Evolutionary conservation across 2,797 vertebrate species (phyloP).

Genomic region (Anolis apletophallus): DNA sequence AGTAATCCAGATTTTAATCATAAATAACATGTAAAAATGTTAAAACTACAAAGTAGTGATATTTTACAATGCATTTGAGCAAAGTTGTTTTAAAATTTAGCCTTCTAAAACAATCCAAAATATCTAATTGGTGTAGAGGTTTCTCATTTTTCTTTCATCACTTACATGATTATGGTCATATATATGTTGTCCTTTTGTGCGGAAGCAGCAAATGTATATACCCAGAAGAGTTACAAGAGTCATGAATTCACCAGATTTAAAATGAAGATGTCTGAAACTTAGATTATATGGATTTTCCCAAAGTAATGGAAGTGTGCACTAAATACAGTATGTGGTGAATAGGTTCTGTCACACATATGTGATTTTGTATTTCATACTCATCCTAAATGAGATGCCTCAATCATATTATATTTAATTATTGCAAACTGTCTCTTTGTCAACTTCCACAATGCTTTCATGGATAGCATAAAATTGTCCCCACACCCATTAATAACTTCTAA

Average conservation of each 20-base stretch:
- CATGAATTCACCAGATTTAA: conserved; percentile 38
- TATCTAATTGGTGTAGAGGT: not conserved
- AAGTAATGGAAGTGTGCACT: not conserved
- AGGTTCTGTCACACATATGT: not conserved
- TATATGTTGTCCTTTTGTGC: not conserved
- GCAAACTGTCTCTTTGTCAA: not conserved
- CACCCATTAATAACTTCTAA: not conserved
- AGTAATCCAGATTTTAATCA: not conserved
- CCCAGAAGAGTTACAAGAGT: not conserved
- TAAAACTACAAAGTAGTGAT: not conserved
- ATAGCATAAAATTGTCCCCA: not conserved
- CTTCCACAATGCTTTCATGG: not conserved
- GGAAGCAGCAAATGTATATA: conserved; percentile 22
- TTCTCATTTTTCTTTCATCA: not conserved
- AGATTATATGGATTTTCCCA: not conserved
- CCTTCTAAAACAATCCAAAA: conserved; percentile 31
- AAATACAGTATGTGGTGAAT: not conserved
- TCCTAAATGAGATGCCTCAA: not conserved
- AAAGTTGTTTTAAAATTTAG: not conserved
- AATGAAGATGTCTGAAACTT: not conserved
- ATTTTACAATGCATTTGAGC: not conserved
- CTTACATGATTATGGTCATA: not conserved
- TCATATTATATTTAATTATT: not conserved
- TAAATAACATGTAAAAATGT: not conserved
- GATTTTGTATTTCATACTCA: not conserved